phyloP scores from a whole-genome alignment of 2,888 invertebrate genomes.

The Drosophila nr. medialis region DNA sequence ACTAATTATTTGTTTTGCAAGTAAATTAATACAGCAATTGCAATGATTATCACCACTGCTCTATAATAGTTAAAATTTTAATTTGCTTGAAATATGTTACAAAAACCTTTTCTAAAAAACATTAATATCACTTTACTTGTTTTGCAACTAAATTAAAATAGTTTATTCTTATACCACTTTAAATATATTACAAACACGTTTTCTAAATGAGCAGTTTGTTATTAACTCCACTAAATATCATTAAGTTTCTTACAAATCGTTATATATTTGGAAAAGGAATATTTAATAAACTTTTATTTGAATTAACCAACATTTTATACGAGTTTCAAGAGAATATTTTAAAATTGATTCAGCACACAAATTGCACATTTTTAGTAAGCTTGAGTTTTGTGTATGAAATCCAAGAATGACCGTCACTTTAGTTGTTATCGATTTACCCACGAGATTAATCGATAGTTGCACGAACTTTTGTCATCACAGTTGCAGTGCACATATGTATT shows the following conservation, averaged over 20 bases:
- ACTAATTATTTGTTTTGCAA: background rate
- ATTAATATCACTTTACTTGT: no score
- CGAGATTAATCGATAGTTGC: conserved; percentile 14
- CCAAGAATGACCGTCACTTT: background rate
- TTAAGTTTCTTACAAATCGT: background rate
- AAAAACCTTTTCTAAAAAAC: no score
- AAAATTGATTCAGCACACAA: background rate
- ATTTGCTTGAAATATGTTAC: no score
- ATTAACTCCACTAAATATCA: background rate
- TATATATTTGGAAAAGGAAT: background rate
- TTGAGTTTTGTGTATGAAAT: conserved; percentile 7
- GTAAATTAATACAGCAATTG: background rate
- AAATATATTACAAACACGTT: background rate
- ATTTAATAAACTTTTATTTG: background rate
- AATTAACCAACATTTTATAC: background rate
- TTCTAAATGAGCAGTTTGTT: background rate
- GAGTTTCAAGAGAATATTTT: background rate
- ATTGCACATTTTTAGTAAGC: no score
- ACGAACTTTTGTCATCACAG: conserved; percentile 38
- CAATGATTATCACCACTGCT: background rate
- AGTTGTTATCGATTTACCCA: background rate
- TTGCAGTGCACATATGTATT: conserved; percentile 40
- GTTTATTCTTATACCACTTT: background rate
- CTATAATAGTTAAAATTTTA: no score
- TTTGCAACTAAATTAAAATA: background rate